Evolutionary conservation across 2,113 vertebrate genomes (phyloP), one percentile per base, ranked within the genome.

Genomic region (Falco punctatus): DNA sequence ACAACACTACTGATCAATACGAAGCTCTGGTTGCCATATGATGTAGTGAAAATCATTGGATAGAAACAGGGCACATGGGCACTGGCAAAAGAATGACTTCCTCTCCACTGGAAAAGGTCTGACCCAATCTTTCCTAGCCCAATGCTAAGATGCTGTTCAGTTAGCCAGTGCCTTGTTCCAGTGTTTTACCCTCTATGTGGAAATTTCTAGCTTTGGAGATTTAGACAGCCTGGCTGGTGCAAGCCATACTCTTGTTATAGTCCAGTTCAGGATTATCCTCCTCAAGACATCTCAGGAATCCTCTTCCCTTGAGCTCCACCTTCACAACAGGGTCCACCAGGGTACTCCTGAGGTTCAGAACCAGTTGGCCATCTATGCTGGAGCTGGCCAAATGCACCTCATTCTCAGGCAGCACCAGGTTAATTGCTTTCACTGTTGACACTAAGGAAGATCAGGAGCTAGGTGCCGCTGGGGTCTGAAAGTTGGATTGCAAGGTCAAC

Each of bases 81-180:
- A 21, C 13, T 65, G 22, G 28, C 22, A 57, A 48, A 73, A 70
- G 6, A 15, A 86, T 73, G 49, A 21, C 6, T 66, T 74, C 22
- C 13, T 62, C 12, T 17, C 12, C 23, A 20, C 5, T 66, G 66
- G 42, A 67, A 77, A 72, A 72, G 32, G 10, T 78, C 49, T 78
- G 40, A 59, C 8, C 26, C 16, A 15, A 27, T 15, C 6, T 51
- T 38, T 51, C 24, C 17, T 59, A 69, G 32, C 70, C 22, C 38
- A 59, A 6, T 1, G 1, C 24, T 44, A 74, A 81, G 33, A 11
- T 59, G 27, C 33, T 66, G 21, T 33, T 88, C 9, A 14, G 11
- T 67, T 71, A 84, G 46, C 3, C 5, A 17, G 13, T 0, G 0
- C 14, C 33, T 62, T 3, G 0, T 79, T 58, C 9, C 21, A 22